Percentiles rank a stretch among this genome's conserved stretches.
phyloP scores from a whole-genome alignment of 2,113 vertebrate species.

The Laterallus jamaicensis region DNA sequence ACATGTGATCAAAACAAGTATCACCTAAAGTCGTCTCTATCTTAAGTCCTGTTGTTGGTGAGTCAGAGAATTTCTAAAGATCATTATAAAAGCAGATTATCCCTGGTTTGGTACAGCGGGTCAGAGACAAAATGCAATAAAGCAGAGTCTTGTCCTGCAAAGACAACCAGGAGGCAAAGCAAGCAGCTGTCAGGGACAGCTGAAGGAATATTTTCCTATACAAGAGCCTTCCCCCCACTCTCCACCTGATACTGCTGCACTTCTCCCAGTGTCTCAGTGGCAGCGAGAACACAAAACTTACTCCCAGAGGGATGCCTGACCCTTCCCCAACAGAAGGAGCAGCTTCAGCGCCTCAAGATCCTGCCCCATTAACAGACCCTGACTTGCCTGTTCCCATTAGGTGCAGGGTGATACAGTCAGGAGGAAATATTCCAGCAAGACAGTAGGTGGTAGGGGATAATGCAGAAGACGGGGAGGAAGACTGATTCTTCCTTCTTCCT shows the following conservation, averaged over 20 bases:
- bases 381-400: neutral
- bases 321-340: neutral
- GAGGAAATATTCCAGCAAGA: neutral
- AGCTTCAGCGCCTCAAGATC: neutral
- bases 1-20: neutral
- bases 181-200: conserved; percentile 52
- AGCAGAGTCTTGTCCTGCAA: neutral
- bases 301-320: neutral
- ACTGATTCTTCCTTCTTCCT: neutral
- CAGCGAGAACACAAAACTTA: neutral
- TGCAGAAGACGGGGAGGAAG: neutral
- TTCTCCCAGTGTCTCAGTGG: neutral
- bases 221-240: neutral
- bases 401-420: neutral
- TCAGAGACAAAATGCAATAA: neutral
- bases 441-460: neutral
- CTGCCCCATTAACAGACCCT: neutral
- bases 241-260: neutral
- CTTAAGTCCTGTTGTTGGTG: neutral
- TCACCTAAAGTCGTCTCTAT: neutral
- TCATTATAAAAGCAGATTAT: neutral
- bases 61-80: neutral
- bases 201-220: conserved; percentile 28
- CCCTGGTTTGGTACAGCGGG: neutral
- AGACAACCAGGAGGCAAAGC: neutral